Evolutionary conservation across 2,888 invertebrate species (phyloP), one percentile per base, ranked within the genome.

Genomic region (Cheiracanthium punctorium): DNA sequence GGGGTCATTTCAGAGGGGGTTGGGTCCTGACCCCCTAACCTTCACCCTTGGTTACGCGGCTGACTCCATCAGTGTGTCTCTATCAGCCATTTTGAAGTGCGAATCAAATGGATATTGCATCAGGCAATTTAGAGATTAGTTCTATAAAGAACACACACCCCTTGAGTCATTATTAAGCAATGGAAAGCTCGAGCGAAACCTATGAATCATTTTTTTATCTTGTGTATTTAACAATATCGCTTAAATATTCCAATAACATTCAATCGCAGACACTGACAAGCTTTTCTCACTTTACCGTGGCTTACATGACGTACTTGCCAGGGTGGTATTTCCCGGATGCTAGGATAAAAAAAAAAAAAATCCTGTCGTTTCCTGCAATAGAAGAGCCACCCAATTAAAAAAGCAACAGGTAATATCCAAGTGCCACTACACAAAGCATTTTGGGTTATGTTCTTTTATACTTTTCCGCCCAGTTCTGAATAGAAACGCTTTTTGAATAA

Each of bases 331-430:
- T 58, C 58, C 58, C 58, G 58, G 58, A 58, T 58, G 24, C 58
- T 58, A 24, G 2, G 58, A 58, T 58, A 24, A 58, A 58, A 48
- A 58, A 58, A 12, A 17, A 58, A 0, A 7, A 1, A 7, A 24
- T 58, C 58, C 58, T 5, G 20, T 24, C 58, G 24, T 58, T 58
- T 58, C 58, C 58, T 58, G 24, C 24, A 2, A 24, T 58, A 24
- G 4, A 4, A 5, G 24, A 24, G 24, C 58, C 58, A 58, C 58
- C 58, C 58, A 58, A 58, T 58, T 58, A 58, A 58, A 58, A 58
- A 58, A 17, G 24, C 58, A 58, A 58, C 58, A 58, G 58, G 58
- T 58, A 58, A 58, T 58, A 58, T 58, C 24, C 24, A 58, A 58
- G 24, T 58, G 12, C 24, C 20, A 24, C 58, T 17, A 58, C 24